Evolutionary conservation across 2,888 invertebrate genomes (phyloP), one percentile per base, ranked within the genome.

Genomic region (Drepana falcataria): DNA sequence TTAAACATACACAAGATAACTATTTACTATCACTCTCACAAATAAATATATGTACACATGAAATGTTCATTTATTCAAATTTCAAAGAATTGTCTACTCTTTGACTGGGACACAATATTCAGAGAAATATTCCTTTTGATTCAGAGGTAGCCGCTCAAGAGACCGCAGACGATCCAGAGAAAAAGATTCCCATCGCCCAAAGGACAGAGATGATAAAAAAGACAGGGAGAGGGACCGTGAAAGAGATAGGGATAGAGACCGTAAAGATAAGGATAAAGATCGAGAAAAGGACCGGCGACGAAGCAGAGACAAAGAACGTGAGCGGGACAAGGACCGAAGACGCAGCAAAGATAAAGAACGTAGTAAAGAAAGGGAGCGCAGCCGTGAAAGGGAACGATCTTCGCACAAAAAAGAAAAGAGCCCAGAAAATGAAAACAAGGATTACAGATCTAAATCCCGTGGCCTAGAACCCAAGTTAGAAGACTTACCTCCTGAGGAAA

Each of bases 401-500:
- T 55, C 74, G 2, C 67, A 69, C 7, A 85, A 84, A 58, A 82
- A 74, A 56, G 89, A 89, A 61, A 85, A 83, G 60, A 83, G 75
- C 53, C 64, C 66, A 44, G 87, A 88, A 60, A 75, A 75, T 63
- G 87, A 87, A 51, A 75, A 71, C 51, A 78, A 82, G 62, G 89
- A 90, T 64, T 81, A 85, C 55, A 74, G 89, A 44, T 85, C 89
- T 4, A 87, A 87, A 65, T 88, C 90, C 4, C 91, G 92, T 73
- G 92, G 92, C 9, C 75, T 92, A 52, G 92, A 93, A 59, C 88
- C 91, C 48, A 92, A 93, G 64, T 92, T 94, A 41, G 94, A 95
- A 48, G 96, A 96, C 69, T 85, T 99, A 55, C 97, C 98, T 51
- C 97, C 99, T 0, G 99, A 99, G 85, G 99, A 99, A 86, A 93